phyloP scores from a whole-genome alignment of 2,888 invertebrate species.

The Embidobia sp. region DNA sequence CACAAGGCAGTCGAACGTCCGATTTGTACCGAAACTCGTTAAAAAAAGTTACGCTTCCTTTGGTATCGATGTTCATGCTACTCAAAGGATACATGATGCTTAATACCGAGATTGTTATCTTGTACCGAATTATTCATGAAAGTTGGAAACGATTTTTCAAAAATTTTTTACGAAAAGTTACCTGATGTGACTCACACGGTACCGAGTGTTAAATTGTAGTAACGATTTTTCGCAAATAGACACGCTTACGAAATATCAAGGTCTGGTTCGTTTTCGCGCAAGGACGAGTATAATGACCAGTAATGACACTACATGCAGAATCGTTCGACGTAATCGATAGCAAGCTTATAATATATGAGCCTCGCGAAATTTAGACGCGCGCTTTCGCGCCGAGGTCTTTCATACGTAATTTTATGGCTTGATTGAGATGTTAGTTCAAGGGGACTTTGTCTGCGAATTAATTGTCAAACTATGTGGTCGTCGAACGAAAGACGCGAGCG shows the following conservation, averaged over 20 bases:
- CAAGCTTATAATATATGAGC: constrained; percentile 36
- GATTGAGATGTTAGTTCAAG: constrained; percentile 7
- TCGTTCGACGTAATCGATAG: constrained; percentile 58
- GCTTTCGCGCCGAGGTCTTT: constrained; percentile 26
- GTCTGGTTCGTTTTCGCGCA: constrained; percentile 57
- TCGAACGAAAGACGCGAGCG: not conserved
- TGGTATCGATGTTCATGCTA: not conserved
- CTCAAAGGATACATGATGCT: too few relatives aligned
- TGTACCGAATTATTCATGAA: too few relatives aligned
- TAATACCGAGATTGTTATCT: too few relatives aligned
- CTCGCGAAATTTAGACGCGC: constrained; percentile 41
- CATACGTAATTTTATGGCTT: constrained; percentile 16
- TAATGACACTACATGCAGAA: constrained; percentile 61
- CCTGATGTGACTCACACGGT: constrained; percentile 5
- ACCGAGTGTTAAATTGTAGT: constrained; percentile 32
- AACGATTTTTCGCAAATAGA: constrained; percentile 64
- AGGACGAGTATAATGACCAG: constrained; percentile 64
- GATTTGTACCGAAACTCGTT: not conserved
- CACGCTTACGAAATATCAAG: constrained; percentile 62
- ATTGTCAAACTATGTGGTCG: not conserved
- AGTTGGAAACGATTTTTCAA: too few relatives aligned
- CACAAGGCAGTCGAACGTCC: not conserved
- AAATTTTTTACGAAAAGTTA: too few relatives aligned
- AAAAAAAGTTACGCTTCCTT: not conserved
- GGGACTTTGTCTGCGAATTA: not conserved